Conservation (phyloP, 1,140 invertebrate genomes). For the Cheumatopsyche charites region DNA sequence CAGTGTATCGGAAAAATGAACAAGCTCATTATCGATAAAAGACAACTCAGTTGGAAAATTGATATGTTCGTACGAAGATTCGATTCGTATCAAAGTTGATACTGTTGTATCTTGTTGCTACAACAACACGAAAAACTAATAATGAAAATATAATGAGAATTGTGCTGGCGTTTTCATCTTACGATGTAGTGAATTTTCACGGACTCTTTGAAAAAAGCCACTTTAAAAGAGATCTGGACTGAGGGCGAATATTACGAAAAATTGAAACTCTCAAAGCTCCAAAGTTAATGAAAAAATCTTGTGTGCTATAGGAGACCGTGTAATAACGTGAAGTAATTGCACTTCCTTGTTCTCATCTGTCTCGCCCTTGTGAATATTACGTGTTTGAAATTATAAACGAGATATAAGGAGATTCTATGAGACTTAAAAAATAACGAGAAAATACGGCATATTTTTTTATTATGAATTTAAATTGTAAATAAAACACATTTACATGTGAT, state of each 20-base stretch:
- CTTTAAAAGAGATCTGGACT: neutral
- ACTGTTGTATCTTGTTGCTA: neutral
- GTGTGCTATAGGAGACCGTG: neutral
- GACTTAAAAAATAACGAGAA: no score
- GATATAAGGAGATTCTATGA: no score
- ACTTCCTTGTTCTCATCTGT: slow-evolving; percentile 13
- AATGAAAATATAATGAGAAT: no score
- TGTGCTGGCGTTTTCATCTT: no score
- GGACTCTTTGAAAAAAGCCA: neutral
- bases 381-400: no score
- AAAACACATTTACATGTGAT: no score
- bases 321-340: slow-evolving; percentile 21
- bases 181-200: neutral
- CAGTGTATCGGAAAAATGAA: slow-evolving; percentile 6
- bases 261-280: slow-evolving; percentile 24
- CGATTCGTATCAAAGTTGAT: neutral
- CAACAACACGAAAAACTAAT: no score
- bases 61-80: no score
- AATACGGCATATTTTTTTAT: no score
- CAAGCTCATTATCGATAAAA: neutral
- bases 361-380: slow-evolving; percentile 10
- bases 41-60: no score
- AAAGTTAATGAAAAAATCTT: slow-evolving; percentile 28
- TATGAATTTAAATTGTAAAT: no score
- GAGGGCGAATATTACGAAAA: slow-evolving; percentile 16